Base-by-base conservation (phyloP, 1,140 invertebrate genomes). In the Helicoverpa zea region DNA sequence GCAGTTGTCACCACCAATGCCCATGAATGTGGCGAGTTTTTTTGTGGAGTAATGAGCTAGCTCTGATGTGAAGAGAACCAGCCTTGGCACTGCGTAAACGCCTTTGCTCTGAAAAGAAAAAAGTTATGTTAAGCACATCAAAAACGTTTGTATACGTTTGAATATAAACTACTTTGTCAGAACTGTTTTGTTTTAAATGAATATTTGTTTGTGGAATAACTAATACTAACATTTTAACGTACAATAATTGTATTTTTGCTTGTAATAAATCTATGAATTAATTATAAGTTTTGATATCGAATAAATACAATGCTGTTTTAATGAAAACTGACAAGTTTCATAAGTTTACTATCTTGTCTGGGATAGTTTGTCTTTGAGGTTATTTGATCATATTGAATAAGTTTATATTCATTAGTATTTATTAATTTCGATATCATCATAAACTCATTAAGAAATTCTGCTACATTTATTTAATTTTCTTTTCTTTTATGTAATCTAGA, bases 41-140 rank as follows among this genome's bases (percentile, higher is more conserved):
- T 98, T 97, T 5, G 99, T 97, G 0, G 99, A 99, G 91, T 99
- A 99, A 93, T 99, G 99, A 14, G 98, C 98, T 94, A 99, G 97
- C 89, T 97, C 97, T 0, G 98, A 98, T 0, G 98, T 98, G 88
- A 98, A 98, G 1, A 98, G 88, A 0, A 98, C 97, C 54, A 98
- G 88, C 43, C 96, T 96, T 11, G 97, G 96, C 3, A 96, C 91
- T 13, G 96, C 96, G 81, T 96, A 96, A 3, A 98, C 94, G 1
- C 98, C 97, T 88, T 96, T 96, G 83, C 95, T 96, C 96, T 98
- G 95, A 11, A 96, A 95, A 79, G 12, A 68, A 49, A 0, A 18
- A 49, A 5, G 11, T 49, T 18, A 18, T 5, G 11, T 68, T 51
- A 49, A 10, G 14, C 11, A 23, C 11, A 23, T 58, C 10, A 43